Evolutionary conservation across 2,888 invertebrate species (phyloP), one percentile per base, ranked within the genome.

Genomic region (Parnassius orleans): DNA sequence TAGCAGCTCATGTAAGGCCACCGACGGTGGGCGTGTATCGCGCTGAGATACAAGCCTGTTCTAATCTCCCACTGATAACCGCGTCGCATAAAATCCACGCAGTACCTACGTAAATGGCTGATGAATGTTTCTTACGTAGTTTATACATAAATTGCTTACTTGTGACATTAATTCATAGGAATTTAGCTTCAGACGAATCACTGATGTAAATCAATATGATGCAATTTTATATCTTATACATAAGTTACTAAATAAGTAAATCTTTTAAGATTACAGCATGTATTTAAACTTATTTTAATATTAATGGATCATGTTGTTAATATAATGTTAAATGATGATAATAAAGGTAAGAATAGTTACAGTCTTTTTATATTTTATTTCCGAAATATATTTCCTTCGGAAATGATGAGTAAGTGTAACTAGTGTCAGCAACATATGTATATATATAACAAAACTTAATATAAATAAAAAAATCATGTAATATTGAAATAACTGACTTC

Each of bases 51-150:
- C 73, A 33, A 71, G 74, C 78, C 64, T 73, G 73, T 74, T 81
- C 83, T 84, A 84, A 87, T 87, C 86, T 86, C 69, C 44, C 58
- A 33, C 67, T 78, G 86, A 88, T 87, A 88, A 72, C 70, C 66
- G 65, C 65, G 68, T 69, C 76, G 73, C 79, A 82, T 87, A 87
- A 88, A 87, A 77, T 79, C 78, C 70, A 72, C 69, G 74, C 71
- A 65, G 71, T 72, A 56, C 63, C 63, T 56, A 64, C 60, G 59
- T 75, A 77, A 75, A 73, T 73, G 72, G 67, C 69, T 71, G 70
- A 72, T 71, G 66, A 66, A 71, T 69, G 69, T 70, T 62, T 53
- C 43, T 53, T 60, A 60, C 60, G 42, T 56, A 33, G 46, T 42
- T 54, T 52, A 56, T 56, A 60, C 47, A 63, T 63, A 52, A 53